These are phyloP conservation scores for Apodemia hepburni DNA, from an alignment of 2,888 invertebrate species.

Conservation along the genomic window DNA sequence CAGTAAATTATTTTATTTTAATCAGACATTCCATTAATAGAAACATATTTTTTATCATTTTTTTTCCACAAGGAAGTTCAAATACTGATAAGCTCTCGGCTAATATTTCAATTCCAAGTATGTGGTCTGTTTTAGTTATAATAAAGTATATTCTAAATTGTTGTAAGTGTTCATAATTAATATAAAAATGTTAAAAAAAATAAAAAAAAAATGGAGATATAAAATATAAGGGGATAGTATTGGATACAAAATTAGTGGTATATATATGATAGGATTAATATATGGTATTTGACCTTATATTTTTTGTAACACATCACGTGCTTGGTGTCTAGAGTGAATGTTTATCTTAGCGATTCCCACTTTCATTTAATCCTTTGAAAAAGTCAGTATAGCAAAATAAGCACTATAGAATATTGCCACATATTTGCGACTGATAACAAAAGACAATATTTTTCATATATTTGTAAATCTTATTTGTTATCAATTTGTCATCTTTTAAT, in stretches of 20 bases:
- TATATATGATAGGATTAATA: background rate
- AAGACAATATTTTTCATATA: slow-evolving; percentile 53
- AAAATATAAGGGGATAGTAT: slow-evolving; percentile 33
- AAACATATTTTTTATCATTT: slow-evolving; percentile 2
- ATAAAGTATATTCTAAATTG: slow-evolving; percentile 71
- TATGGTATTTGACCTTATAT: slow-evolving; percentile 14
- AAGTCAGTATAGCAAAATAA: slow-evolving; percentile 44
- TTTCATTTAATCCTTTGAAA: slow-evolving; percentile 21
- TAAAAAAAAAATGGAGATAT: slow-evolving; percentile 40
- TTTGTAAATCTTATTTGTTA: slow-evolving; percentile 19
- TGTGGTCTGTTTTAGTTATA: slow-evolving; percentile 50
- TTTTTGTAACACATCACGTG: slow-evolving; percentile 9
- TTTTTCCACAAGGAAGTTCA: slow-evolving; percentile 1
- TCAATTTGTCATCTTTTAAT: background rate
- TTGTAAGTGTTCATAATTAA: slow-evolving; percentile 72
- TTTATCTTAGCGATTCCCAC: slow-evolving; percentile 6
- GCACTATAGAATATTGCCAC: slow-evolving; percentile 28
- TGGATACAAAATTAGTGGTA: slow-evolving; percentile 9
- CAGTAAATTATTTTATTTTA: slow-evolving; percentile 1
- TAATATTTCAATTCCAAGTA: slow-evolving; percentile 13
- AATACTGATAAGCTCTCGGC: slow-evolving; percentile 12
- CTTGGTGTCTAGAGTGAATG: slow-evolving; percentile 3
- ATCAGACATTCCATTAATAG: slow-evolving; percentile 17
- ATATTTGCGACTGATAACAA: slow-evolving; percentile 41
- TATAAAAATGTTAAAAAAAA: slow-evolving; percentile 65